Evolutionary conservation across 2,797 vertebrate genomes (phyloP).

Genomic region (Thripadectes ignobilis): DNA sequence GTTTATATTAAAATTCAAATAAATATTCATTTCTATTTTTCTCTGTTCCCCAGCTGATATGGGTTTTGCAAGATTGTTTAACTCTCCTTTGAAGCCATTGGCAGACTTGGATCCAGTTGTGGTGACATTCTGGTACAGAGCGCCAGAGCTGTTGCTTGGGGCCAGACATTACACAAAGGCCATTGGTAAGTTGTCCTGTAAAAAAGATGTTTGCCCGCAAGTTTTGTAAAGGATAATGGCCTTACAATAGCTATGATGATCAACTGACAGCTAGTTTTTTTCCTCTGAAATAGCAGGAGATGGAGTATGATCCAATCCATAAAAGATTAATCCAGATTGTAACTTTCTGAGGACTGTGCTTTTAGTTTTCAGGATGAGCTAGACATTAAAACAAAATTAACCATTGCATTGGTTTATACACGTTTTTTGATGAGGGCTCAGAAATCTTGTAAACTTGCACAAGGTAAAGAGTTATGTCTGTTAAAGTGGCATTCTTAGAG

Average conservation of each 20-base stretch:
- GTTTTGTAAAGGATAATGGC: neutral
- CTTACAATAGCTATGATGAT: neutral
- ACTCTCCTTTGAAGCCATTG: conserved; percentile 88
- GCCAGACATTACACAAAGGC: conserved; percentile 98
- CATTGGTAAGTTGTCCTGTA: conserved; percentile 85
- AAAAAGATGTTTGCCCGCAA: neutral
- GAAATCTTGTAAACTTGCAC: neutral
- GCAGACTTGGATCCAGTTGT: conserved; percentile 91
- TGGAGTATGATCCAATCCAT: neutral
- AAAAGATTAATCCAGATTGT: neutral
- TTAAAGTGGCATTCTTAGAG: neutral
- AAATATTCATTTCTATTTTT: neutral
- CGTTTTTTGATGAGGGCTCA: neutral
- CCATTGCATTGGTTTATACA: neutral
- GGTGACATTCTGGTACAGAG: conserved; percentile 92
- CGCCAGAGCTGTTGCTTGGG: conserved; percentile 88
- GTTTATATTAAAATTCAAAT: neutral
- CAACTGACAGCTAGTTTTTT: neutral
- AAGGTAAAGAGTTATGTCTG: neutral
- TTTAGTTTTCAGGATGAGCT: neutral
- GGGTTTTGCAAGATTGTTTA: conserved; percentile 91
- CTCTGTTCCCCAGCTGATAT: conserved; percentile 83
- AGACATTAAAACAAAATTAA: neutral
- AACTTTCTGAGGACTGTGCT: neutral
- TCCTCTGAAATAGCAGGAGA: neutral